These are phyloP conservation scores for Gobio occitaniae DNA, from an alignment of 2,797 vertebrate genomes.

Conservation along the genomic window DNA sequence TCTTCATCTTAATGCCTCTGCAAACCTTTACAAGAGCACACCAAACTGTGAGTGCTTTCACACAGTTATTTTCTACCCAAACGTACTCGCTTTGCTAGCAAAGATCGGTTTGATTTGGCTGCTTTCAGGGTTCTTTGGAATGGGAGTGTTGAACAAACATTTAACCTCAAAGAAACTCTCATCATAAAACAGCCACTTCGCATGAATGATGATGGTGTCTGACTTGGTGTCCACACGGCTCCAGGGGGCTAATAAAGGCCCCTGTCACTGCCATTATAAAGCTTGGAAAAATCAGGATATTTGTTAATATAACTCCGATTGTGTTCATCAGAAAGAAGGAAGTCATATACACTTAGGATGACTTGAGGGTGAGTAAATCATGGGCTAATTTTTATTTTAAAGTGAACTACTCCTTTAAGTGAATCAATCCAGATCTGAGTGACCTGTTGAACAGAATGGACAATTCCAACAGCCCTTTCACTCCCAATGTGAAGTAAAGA, in stretches of 20 bases:
- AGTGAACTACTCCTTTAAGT: no score
- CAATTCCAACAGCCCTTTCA: neutral
- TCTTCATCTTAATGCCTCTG: neutral
- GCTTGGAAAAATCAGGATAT: no score
- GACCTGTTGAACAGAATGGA: neutral
- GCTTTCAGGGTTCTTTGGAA: neutral
- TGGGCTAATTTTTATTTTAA: no score
- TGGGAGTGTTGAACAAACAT: neutral
- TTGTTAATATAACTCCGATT: no score
- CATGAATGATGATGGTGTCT: neutral
- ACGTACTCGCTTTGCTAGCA: neutral
- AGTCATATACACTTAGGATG: no score
- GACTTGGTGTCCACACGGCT: no score
- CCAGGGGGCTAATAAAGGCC: no score
- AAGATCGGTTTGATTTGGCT: neutral
- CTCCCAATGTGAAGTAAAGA: neutral
- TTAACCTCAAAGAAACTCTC: neutral
- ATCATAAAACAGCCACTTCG: neutral
- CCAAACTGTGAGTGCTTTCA: neutral
- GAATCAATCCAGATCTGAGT: neutral
- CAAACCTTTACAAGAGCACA: neutral
- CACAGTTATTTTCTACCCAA: neutral
- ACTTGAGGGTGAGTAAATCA: no score
- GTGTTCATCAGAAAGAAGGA: no score
- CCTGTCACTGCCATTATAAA: no score